phyloP scores from a whole-genome alignment of 1,140 invertebrate genomes.

The Parasteatoda tepidariorum region DNA sequence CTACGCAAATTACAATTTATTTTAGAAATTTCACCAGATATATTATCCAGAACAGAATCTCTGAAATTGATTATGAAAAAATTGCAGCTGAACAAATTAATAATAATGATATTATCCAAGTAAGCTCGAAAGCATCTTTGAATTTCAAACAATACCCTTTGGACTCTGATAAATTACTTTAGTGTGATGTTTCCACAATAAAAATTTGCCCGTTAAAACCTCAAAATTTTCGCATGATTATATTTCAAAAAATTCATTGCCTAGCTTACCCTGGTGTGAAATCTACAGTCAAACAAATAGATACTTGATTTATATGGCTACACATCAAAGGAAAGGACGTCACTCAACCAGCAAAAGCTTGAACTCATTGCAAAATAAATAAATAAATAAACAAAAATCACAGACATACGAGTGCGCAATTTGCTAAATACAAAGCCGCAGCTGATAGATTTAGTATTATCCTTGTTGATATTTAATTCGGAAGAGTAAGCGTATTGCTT shows the following conservation, averaged over 20 bases:
- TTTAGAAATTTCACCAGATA: neutral
- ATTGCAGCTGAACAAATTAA: neutral
- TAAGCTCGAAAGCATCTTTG: neutral
- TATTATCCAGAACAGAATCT: neutral
- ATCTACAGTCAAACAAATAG: constrained; percentile 21
- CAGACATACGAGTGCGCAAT: neutral
- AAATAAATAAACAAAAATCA: neutral
- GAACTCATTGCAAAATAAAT: neutral
- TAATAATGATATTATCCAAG: neutral
- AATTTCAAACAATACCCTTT: constrained; percentile 1
- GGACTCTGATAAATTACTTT: neutral
- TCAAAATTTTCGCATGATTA: too few relatives aligned
- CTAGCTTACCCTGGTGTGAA: constrained; percentile 20
- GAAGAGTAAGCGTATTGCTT: neutral
- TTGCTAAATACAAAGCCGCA: neutral
- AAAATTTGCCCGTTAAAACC: neutral
- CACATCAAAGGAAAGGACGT: neutral
- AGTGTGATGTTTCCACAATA: constrained; percentile 2
- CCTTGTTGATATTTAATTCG: neutral
- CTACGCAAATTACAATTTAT: neutral
- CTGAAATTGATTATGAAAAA: constrained; percentile 7
- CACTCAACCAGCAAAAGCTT: neutral
- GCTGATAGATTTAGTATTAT: neutral
- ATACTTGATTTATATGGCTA: constrained; percentile 7
- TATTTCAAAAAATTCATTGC: neutral